These are phyloP conservation scores for Nipponacmea schrenckii DNA, from an alignment of 2,888 invertebrate species.

Conservation along the genomic window DNA sequence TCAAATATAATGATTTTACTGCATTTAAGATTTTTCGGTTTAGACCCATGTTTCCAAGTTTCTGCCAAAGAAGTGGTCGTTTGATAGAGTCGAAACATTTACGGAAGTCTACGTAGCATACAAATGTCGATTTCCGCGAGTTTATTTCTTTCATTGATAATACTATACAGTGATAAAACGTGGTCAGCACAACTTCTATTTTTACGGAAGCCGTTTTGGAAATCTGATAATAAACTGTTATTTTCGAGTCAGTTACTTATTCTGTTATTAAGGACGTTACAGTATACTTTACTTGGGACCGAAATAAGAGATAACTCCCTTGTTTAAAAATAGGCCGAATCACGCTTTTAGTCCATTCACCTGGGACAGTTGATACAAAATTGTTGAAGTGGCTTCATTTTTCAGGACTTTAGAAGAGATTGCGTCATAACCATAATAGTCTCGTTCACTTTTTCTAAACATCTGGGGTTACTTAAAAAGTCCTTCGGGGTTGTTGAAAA, in stretches of 20 bases:
- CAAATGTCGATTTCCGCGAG: too few relatives aligned
- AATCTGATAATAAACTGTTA: not conserved
- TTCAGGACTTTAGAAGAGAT: too few relatives aligned
- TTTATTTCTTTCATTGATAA: too few relatives aligned
- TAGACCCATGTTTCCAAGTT: not conserved
- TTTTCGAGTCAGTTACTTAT: not conserved
- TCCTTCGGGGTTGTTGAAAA: not conserved
- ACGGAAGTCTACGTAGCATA: not conserved
- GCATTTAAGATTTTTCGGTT: not conserved
- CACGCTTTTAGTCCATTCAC: too few relatives aligned
- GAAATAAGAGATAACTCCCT: not conserved
- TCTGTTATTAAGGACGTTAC: not conserved
- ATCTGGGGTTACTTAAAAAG: not conserved
- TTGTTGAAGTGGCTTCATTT: too few relatives aligned
- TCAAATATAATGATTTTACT: not conserved
- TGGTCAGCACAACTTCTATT: not conserved
- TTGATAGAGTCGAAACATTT: not conserved
- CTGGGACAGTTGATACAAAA: too few relatives aligned
- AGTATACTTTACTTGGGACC: not conserved
- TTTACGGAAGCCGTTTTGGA: not conserved
- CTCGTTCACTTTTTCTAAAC: not conserved
- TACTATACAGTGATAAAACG: too few relatives aligned
- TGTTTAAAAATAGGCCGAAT: too few relatives aligned
- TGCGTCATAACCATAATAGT: too few relatives aligned
- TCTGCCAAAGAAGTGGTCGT: not conserved